Percentiles rank a stretch among this genome's conserved stretches.
These are phyloP conservation scores for Exephanes ischioxanthus DNA, from an alignment of 2,888 invertebrate species.

Conservation along the genomic window DNA sequence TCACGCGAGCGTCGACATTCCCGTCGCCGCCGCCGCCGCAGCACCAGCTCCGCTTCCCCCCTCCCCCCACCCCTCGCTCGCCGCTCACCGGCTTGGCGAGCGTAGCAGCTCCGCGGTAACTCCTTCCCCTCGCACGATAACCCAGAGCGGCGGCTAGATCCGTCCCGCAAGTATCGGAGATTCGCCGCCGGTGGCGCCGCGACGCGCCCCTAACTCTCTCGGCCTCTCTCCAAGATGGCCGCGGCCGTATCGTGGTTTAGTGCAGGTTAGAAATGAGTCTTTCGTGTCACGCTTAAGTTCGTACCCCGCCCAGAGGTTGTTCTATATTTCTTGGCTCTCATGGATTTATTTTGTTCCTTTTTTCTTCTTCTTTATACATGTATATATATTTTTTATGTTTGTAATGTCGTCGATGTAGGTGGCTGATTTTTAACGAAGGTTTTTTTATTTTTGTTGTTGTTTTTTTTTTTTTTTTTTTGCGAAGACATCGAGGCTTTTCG, in stretches of 20 bases:
- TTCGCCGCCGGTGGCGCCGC: slow-evolving; percentile 60
- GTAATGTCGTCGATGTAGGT: not conserved
- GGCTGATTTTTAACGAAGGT: slow-evolving; percentile 8
- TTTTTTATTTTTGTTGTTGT: no score
- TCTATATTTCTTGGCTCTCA: not conserved
- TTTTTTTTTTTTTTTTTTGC: not conserved
- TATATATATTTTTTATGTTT: not conserved
- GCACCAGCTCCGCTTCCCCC: slow-evolving; percentile 10
- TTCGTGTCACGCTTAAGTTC: slow-evolving; percentile 23
- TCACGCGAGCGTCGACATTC: slow-evolving; percentile 77
- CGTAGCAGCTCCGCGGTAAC: slow-evolving; percentile 29
- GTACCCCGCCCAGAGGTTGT: not conserved
- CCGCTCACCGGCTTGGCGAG: slow-evolving; percentile 44
- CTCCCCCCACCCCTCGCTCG: not conserved
- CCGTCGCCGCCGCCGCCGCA: slow-evolving; percentile 65
- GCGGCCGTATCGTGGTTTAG: slow-evolving; percentile 45
- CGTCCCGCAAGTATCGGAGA: slow-evolving; percentile 55
- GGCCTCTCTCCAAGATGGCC: slow-evolving; percentile 61
- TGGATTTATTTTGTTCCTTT: not conserved
- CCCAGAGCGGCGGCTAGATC: slow-evolving; percentile 38
- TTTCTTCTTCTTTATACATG: not conserved
- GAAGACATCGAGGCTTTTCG: not conserved
- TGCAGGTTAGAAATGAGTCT: slow-evolving; percentile 56
- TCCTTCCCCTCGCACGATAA: slow-evolving; percentile 6
- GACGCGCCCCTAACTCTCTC: slow-evolving; percentile 39